Percentiles rank a stretch among this genome's conserved stretches.
These are phyloP conservation scores for Climacteris rufus DNA, from an alignment of 2,113 vertebrate genomes.

Conservation along the genomic window DNA sequence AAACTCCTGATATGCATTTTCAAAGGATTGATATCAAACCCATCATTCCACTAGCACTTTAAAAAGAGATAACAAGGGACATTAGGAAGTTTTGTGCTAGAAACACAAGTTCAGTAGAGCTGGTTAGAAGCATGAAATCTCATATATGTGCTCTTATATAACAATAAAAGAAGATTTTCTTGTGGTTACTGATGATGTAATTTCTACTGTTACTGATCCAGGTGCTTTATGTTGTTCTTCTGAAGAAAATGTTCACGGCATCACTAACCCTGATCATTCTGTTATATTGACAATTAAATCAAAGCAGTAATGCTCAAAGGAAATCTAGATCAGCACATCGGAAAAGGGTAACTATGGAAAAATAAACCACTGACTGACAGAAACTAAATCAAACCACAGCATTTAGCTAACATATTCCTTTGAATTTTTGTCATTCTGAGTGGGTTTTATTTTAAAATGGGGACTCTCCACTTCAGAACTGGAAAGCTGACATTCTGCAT, in stretches of 20 bases:
- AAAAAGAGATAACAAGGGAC: background rate
- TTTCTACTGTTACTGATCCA: background rate
- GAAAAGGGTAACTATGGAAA: background rate
- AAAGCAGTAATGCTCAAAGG: background rate
- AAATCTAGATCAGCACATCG: background rate
- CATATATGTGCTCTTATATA: background rate
- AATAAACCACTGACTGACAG: background rate
- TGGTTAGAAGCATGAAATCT: background rate
- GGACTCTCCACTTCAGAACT: background rate
- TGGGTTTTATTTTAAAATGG: background rate
- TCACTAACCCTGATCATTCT: background rate
- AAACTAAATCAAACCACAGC: background rate
- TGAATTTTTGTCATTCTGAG: background rate
- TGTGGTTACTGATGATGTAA: background rate
- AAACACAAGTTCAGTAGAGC: background rate
- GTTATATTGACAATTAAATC: background rate
- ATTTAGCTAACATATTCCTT: background rate
- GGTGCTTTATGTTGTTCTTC: background rate
- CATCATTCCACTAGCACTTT: accelerated
- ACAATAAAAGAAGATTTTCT: background rate
- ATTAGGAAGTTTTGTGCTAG: background rate
- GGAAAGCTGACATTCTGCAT: background rate
- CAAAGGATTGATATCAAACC: background rate
- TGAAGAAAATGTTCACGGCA: background rate
- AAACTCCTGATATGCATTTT: background rate